Evolutionary conservation across 1,140 invertebrate species (phyloP).

Genomic region (Drosophila sulfurigaster): DNA sequence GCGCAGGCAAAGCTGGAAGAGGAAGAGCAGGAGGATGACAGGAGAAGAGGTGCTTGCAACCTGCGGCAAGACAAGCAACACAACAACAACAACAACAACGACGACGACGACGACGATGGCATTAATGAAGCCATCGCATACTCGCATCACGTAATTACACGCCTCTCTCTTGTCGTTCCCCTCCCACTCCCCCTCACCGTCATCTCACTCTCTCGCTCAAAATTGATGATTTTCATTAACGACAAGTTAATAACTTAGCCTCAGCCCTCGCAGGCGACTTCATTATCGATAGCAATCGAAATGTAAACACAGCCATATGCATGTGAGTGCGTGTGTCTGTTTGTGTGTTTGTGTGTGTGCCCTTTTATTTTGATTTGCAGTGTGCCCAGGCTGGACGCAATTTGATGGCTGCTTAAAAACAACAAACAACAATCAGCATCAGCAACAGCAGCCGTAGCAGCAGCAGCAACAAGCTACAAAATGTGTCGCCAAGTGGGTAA

Average conservation of each 20-base stretch:
- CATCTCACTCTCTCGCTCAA: constrained; percentile 20
- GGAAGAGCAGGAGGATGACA: not conserved
- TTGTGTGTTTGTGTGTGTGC: constrained; percentile 7
- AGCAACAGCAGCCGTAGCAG: constrained; percentile 5
- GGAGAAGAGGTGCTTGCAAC: not conserved
- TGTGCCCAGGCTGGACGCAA: constrained; percentile 29
- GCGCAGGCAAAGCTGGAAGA: constrained; percentile 12
- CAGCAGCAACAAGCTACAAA: constrained; percentile 25
- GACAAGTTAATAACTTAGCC: constrained; percentile 77
- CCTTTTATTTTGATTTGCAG: constrained; percentile 46
- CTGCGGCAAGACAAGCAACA: constrained; percentile 4
- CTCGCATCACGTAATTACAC: constrained; percentile 60
- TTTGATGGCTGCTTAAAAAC: constrained; percentile 24
- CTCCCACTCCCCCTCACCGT: not conserved
- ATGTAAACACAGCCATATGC: constrained; percentile 33
- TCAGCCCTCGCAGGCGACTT: constrained; percentile 39
- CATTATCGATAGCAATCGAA: constrained; percentile 65
- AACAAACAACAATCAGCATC: constrained; percentile 34
- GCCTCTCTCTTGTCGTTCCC: constrained; percentile 19
- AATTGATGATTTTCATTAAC: constrained; percentile 82
- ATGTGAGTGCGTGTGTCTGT: not conserved
- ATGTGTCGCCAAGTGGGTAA: constrained; percentile 41
- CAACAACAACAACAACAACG: not conserved
- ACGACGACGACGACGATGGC: not conserved
- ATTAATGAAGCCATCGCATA: constrained; percentile 44